phyloP scores from a whole-genome alignment of 2,888 invertebrate genomes.

The Chloromyia formosa region DNA sequence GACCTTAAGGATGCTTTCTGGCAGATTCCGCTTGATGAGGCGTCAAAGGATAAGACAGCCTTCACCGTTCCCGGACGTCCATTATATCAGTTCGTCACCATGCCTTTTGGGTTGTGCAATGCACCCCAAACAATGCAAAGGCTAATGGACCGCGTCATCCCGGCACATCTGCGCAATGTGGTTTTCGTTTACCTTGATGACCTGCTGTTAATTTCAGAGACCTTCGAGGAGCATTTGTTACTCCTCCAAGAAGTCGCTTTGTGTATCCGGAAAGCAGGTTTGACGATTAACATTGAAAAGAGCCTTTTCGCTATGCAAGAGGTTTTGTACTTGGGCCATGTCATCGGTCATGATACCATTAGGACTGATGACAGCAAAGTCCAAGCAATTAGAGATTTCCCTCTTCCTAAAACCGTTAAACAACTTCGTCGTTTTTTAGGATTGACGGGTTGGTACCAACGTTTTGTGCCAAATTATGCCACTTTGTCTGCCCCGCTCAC shows the following conservation, averaged over 20 bases:
- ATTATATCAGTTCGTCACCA: too few relatives aligned
- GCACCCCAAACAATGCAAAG: constrained; percentile 6
- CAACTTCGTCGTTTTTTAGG: not conserved
- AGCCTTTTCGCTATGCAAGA: not conserved
- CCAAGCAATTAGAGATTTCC: not conserved
- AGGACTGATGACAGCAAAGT: not conserved
- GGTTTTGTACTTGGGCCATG: not conserved
- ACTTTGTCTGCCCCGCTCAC: not conserved
- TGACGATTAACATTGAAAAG: too few relatives aligned
- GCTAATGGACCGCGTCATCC: constrained; percentile 2
- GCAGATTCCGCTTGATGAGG: too few relatives aligned
- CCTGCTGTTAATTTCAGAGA: constrained; percentile 52
- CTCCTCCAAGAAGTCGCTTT: constrained; percentile 51
- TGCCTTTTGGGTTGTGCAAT: too few relatives aligned
- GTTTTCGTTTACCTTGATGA: constrained; percentile 52
- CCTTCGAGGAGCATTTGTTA: constrained; percentile 49
- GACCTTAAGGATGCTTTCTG: too few relatives aligned
- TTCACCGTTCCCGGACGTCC: too few relatives aligned
- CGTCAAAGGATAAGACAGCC: too few relatives aligned
- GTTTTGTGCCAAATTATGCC: too few relatives aligned
- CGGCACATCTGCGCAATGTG: too few relatives aligned
- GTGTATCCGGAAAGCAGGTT: too few relatives aligned
- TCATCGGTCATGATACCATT: not conserved
- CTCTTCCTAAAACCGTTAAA: not conserved
- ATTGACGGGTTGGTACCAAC: constrained; percentile 3